These are phyloP conservation scores for Lepilemur ruficaudatus DNA, from an alignment of 2,797 vertebrate genomes.

Conservation along the genomic window DNA sequence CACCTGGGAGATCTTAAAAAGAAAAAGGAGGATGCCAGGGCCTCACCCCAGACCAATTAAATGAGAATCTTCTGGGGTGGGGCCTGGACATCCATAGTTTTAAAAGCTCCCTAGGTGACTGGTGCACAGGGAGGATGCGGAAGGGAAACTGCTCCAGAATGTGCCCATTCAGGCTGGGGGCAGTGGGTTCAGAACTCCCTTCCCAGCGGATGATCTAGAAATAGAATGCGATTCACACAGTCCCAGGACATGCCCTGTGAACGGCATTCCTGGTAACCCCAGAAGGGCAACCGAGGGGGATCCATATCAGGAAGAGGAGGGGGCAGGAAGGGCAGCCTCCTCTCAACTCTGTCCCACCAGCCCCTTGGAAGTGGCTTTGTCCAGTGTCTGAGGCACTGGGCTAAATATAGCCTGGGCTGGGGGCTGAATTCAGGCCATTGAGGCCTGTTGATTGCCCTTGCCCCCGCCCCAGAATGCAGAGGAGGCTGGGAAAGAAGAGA, in stretches of 20 bases:
- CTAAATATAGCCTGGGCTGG: constrained; percentile 77
- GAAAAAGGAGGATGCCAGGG: not conserved
- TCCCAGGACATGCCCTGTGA: constrained; percentile 6
- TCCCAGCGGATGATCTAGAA: constrained; percentile 44
- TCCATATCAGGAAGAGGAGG: constrained; percentile 63
- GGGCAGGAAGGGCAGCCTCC: constrained; percentile 68
- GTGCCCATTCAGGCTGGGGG: not conserved
- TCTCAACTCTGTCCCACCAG: not conserved
- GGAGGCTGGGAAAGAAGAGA: not conserved
- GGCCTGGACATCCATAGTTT: not conserved
- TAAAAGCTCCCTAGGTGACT: not conserved
- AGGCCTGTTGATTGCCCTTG: not conserved
- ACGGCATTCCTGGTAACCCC: constrained; percentile 50
- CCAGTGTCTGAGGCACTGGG: constrained; percentile 58
- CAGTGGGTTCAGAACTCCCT: not conserved
- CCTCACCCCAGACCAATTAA: not conserved
- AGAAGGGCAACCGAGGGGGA: constrained; percentile 62
- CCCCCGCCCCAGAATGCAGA: not conserved
- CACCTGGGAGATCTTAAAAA: not conserved
- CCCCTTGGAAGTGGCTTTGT: constrained; percentile 76
- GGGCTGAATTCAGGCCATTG: constrained; percentile 76
- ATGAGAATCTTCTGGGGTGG: not conserved
- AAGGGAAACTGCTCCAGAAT: not conserved
- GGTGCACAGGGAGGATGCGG: not conserved
- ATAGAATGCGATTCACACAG: constrained; percentile 53